Evolutionary conservation across 2,113 vertebrate species (phyloP).

Genomic region (Carollia perspicillata): DNA sequence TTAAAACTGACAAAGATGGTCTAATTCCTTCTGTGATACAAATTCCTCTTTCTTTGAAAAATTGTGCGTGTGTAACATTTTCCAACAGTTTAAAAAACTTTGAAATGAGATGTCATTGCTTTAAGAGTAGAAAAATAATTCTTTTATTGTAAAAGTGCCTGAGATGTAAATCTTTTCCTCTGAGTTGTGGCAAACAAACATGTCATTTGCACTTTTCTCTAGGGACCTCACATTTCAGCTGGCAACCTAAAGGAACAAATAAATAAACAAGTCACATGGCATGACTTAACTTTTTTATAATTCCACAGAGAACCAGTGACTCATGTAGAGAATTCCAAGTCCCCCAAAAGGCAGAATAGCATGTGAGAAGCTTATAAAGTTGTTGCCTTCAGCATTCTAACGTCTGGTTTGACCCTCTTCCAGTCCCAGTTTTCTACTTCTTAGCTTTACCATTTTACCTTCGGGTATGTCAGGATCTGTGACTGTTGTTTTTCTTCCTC

Average conservation of each 20-base stretch:
- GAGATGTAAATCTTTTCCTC: not conserved
- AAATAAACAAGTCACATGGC: slow-evolving; percentile 34
- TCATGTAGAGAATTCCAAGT: slow-evolving; percentile 72
- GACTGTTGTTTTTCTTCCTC: not conserved
- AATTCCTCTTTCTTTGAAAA: not conserved
- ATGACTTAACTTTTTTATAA: slow-evolving; percentile 65
- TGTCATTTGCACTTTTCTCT: slow-evolving; percentile 57
- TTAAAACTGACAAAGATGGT: not conserved
- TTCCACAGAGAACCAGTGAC: slow-evolving; percentile 67
- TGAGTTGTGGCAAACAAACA: not conserved
- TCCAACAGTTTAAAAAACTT: not conserved
- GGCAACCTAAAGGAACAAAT: slow-evolving; percentile 63
- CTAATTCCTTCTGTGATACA: not conserved
- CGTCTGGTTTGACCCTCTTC: slow-evolving; percentile 41
- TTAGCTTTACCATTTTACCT: not conserved
- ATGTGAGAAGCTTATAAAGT: slow-evolving; percentile 68
- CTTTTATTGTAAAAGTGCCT: slow-evolving; percentile 54
- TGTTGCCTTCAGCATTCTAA: slow-evolving; percentile 63
- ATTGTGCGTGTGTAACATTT: accelerated
- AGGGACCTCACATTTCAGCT: slow-evolving; percentile 16
- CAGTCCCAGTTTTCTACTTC: not conserved
- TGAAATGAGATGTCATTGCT: slow-evolving; percentile 38
- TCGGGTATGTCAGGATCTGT: not conserved
- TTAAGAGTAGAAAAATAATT: slow-evolving; percentile 23
- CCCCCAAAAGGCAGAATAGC: slow-evolving; percentile 57